Percentiles rank a stretch among this genome's conserved stretches.
phyloP scores from a whole-genome alignment of 92 coral and sea anemone species.

The Scolanthus callimorphus region DNA sequence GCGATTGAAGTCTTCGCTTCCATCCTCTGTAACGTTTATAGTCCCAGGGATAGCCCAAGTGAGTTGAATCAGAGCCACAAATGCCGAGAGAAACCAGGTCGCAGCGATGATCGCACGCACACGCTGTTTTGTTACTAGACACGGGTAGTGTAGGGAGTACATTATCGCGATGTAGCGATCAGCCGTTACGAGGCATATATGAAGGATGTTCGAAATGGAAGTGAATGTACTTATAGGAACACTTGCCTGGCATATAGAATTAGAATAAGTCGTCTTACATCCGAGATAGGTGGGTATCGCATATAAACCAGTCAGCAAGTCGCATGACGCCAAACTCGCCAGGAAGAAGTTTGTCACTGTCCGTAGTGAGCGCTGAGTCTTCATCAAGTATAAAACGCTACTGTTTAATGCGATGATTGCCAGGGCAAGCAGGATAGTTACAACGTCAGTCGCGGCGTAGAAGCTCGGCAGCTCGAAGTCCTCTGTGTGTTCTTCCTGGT shows the following conservation, averaged over 20 bases:
- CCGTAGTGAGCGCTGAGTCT: conserved; percentile 31
- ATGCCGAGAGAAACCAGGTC: conserved; percentile 31
- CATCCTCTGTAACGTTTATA: conserved; percentile 13
- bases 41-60: conserved; percentile 34
- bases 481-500: too few relatives aligned
- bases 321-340: conserved; percentile 44
- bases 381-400: conserved; percentile 24
- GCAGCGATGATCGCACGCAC: conserved; percentile 8
- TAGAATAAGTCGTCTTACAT: conserved; percentile 33
- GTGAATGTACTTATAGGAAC: conserved; percentile 40
- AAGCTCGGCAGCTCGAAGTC: too few relatives aligned
- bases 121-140: conserved; percentile 34
- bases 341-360: conserved; percentile 46
- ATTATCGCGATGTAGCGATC: conserved; percentile 56
- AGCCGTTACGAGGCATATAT: conserved; percentile 39
- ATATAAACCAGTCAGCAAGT: conserved; percentile 41
- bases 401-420: conserved; percentile 33
- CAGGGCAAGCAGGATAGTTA: conserved; percentile 12
- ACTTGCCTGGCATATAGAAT: conserved; percentile 33
- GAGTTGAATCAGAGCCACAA: conserved; percentile 41
- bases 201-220: conserved; percentile 46
- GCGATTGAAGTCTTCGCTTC: conserved; percentile 10
- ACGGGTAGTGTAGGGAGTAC: conserved; percentile 34
- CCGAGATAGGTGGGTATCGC: conserved; percentile 37
- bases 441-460: background rate